Conservation (phyloP, 2,113 vertebrate genomes). For the Uropsilus gracilis region DNA sequence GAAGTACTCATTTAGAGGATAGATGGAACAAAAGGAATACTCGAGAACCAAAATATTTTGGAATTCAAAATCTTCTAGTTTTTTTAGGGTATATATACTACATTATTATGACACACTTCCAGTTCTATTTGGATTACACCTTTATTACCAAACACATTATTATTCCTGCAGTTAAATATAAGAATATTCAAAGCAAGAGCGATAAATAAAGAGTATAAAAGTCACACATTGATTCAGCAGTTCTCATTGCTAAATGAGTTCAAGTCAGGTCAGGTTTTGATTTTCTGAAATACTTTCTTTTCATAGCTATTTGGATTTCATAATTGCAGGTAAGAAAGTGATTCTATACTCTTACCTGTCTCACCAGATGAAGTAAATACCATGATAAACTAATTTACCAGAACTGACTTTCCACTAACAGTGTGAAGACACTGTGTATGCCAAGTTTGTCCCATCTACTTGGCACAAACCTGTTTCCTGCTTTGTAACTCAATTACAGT, state of each 20-base stretch:
- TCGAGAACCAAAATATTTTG: not conserved
- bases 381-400: constrained; percentile 26
- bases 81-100: not conserved
- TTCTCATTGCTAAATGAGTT: constrained; percentile 33
- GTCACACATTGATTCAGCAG: not conserved
- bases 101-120: not conserved
- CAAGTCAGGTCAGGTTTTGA: constrained; percentile 4
- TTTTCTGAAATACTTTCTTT: constrained; percentile 39
- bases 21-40: constrained; percentile 2
- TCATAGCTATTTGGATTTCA: constrained; percentile 22
- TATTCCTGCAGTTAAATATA: not conserved
- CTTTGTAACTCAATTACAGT: constrained; percentile 23
- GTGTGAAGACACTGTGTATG: not conserved
- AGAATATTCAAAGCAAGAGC: not conserved
- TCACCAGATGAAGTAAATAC: not conserved
- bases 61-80: not conserved
- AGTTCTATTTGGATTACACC: not conserved
- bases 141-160: not conserved
- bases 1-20: not conserved
- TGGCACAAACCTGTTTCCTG: constrained; percentile 56
- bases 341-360: not conserved
- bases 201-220: constrained; percentile 1
- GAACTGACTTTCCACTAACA: constrained; percentile 60
- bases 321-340: not conserved
- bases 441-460: constrained; percentile 19